Base-by-base conservation (phyloP, 2,113 vertebrate genomes). In the Misgurnus anguillicaudatus region DNA sequence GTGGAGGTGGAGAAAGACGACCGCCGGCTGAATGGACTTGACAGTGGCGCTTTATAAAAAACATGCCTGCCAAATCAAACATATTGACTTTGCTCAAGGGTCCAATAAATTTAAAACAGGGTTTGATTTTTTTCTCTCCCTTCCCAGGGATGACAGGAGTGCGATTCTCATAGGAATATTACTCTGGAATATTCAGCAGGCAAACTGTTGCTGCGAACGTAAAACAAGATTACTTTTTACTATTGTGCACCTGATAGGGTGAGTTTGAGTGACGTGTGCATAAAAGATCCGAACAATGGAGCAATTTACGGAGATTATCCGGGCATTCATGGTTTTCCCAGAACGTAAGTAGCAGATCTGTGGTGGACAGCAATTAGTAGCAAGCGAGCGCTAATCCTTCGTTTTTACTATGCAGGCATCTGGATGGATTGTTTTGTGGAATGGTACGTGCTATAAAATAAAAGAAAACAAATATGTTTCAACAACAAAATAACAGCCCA, bases 71-170 rank as follows among this genome's bases (percentile, higher is more conserved):
- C 69, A 70, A 82, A 79, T 81, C 75, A 77, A 83, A 77, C 66
- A 77, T 80, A 80, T 76, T 84, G 79, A 58, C 75, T 76, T 75
- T 45, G 58, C 80, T 77, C 21, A 77, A 53, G 70, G 68, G 78
- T 41, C 14, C 39, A 74, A 68, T 78, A 77, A 77, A 83, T 77
- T 79, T 77, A 77, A 71, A 71, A 21, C 19, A 14, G 1, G 5
- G 71, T 80, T 75, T 66, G 79, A 80, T 80, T 69, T 67, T 67
- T 45, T 31, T 75, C 41, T 55, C 17, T 41, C 17, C 17, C 7
- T 11, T 21, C 65, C 73, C 73, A 21, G 6, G n/a, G 69, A 21
- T 11, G 36, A 72, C 19, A 17, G 53, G 53, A 5, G 53, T 51
- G 58, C 10, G 6, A 14, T 74, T 47, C 57, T 17, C 21, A 39